phyloP scores from a whole-genome alignment of 2,888 invertebrate genomes.

The Laothoe populi region DNA sequence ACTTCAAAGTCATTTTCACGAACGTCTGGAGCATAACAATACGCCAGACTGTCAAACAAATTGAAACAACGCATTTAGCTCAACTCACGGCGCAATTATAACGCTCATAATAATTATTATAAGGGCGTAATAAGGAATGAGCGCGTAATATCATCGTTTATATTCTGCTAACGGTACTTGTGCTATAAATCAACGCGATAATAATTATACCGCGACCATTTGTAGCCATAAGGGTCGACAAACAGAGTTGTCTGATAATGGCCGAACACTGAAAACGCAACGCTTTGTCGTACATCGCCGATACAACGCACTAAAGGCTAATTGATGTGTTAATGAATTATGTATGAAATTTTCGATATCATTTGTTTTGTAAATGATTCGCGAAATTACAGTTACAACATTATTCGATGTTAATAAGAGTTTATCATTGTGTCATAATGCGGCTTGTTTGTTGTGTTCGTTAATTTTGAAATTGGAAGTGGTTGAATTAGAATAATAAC shows the following conservation, averaged over 20 bases:
- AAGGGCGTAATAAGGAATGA: conserved; percentile 42
- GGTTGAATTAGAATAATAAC: not conserved
- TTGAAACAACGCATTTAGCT: conserved; percentile 22
- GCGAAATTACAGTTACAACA: not conserved
- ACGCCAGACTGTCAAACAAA: conserved; percentile 1
- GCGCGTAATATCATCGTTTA: conserved; percentile 65
- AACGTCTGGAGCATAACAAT: not conserved
- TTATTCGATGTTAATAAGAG: not conserved
- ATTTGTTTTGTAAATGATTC: not conserved
- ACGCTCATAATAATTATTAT: conserved; percentile 39
- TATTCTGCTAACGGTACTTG: conserved; percentile 74
- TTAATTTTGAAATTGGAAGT: not conserved
- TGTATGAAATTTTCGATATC: conserved; percentile 9
- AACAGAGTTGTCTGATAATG: conserved; percentile 60
- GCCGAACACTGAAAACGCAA: conserved; percentile 34
- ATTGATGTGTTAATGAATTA: conserved; percentile 23
- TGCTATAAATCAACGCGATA: conserved; percentile 77
- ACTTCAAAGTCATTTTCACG: not conserved
- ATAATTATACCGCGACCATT: conserved; percentile 77
- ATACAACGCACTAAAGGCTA: conserved; percentile 16
- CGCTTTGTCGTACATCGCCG: conserved; percentile 19
- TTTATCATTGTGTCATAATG: not conserved
- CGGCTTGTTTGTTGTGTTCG: not conserved
- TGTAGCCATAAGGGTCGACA: conserved; percentile 67
- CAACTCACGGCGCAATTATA: conserved; percentile 38